These are phyloP conservation scores for Enteromius anoplus DNA, from an alignment of 2,797 vertebrate genomes.

Conservation along the genomic window DNA sequence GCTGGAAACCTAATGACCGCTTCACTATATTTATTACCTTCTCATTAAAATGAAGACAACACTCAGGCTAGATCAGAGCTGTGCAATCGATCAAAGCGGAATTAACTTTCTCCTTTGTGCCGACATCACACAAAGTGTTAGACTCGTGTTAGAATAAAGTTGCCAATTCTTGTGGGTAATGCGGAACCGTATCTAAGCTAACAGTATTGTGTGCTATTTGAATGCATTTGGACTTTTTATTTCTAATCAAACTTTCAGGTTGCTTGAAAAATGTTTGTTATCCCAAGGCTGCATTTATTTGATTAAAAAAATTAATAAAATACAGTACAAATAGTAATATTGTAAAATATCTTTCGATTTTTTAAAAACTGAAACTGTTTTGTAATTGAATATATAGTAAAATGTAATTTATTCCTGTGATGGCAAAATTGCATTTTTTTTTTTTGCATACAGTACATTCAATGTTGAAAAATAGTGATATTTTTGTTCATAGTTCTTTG, in stretches of 20 bases:
- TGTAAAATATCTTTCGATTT: background rate
- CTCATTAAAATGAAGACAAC: constrained; percentile 71
- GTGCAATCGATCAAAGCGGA: constrained; percentile 67
- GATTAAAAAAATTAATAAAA: background rate
- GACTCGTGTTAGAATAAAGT: background rate
- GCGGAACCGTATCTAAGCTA: background rate
- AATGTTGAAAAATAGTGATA: background rate
- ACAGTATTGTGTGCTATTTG: background rate
- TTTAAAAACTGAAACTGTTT: background rate
- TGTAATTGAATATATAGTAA: background rate
- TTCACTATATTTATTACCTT: constrained; percentile 68
- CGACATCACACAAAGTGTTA: constrained; percentile 7
- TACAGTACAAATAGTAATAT: background rate
- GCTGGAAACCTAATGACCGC: constrained; percentile 53
- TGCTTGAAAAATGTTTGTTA: background rate
- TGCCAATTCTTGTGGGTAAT: background rate
- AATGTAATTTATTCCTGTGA: background rate
- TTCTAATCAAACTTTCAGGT: background rate
- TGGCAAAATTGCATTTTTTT: background rate
- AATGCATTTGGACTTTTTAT: background rate
- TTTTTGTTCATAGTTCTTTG: background rate
- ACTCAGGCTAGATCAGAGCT: constrained; percentile 66
- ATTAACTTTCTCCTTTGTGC: constrained; percentile 59
- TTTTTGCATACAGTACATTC: background rate
- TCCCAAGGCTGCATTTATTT: background rate